Evolutionary conservation across 2,888 invertebrate species (phyloP).

Genomic region (Isotomurus palustris): DNA sequence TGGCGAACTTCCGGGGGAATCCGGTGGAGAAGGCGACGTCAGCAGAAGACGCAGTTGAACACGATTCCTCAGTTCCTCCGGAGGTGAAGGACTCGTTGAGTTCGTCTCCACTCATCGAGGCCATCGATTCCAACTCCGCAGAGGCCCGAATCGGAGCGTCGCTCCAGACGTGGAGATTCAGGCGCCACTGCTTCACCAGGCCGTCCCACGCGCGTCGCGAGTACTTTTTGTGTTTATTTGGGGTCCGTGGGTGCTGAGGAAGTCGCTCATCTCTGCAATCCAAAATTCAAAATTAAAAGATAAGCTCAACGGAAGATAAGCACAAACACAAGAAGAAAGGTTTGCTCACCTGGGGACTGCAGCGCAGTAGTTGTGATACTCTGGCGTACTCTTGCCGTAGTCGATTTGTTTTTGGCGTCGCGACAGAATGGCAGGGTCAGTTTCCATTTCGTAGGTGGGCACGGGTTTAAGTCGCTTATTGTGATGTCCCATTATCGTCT

Average conservation of each 20-base stretch:
- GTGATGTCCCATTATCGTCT: background rate
- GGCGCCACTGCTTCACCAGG: slow-evolving; percentile 79
- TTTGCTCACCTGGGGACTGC: slow-evolving; percentile 38
- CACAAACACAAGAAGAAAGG: background rate
- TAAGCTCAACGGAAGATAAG: too few relatives aligned
- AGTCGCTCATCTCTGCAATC: slow-evolving; percentile 55
- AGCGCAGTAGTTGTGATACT: slow-evolving; percentile 34
- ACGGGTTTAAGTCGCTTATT: background rate
- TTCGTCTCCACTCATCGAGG: slow-evolving; percentile 3
- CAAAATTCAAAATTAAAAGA: slow-evolving; percentile 5
- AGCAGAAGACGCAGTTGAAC: slow-evolving; percentile 33
- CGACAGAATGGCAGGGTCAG: slow-evolving; percentile 28
- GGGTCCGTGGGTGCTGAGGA: slow-evolving; percentile 78
- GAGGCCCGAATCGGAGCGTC: slow-evolving; percentile 11
- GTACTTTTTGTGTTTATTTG: slow-evolving; percentile 79
- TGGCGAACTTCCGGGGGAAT: slow-evolving; percentile 17
- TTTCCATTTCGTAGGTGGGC: slow-evolving; percentile 28
- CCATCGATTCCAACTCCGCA: slow-evolving; percentile 3
- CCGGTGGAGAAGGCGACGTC: slow-evolving; percentile 30
- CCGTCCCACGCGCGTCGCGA: slow-evolving; percentile 91
- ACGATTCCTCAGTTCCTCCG: slow-evolving; percentile 20
- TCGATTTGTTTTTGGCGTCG: slow-evolving; percentile 41
- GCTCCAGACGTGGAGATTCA: slow-evolving; percentile 72
- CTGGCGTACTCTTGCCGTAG: slow-evolving; percentile 43
- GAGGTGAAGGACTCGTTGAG: slow-evolving; percentile 35